Base-by-base conservation (phyloP, 1,140 invertebrate genomes). In the Pseudobourletiella spinata region DNA sequence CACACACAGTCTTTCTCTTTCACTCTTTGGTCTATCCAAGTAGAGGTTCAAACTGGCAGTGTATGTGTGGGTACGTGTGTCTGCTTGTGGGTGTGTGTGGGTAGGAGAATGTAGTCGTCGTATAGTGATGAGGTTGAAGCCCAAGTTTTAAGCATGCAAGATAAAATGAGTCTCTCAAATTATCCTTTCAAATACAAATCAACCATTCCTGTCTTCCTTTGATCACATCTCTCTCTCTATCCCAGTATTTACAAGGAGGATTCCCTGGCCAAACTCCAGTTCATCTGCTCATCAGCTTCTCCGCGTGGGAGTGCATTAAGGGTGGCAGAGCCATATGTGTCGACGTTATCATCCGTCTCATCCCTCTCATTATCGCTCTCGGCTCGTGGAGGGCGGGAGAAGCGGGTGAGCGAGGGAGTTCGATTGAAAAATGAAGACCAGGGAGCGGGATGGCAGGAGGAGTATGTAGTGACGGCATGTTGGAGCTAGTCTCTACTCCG, bases 141-240 rank as follows among this genome's bases (percentile, higher is more conserved):
- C n/a, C n/a, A n/a, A n/a, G n/a, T n/a, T n/a, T n/a, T n/a, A 39
- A n/a, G 32, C 28, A 15, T 22, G 29, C 26, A 35, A 55, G 52
- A 55, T 55, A 55, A 55, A 55, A 55, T 55, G 52, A 55, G 52
- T 18, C 26, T 35, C 52, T 55, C 52, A 55, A 55, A 55, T 55
- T 55, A 55, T 55, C 52, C 52, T 55, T 52, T 52, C 50, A 52
- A 52, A 52, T 52, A 52, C 50, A 52, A 52, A 52, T 52, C 50
- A 52, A 52, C 50, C 50, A 52, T 22, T 8, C 44, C 29, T 24
- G 6, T 52, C 18, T 52, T 24, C 18, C 50, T 8, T 46, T 22
- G 4, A 4, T 46, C 43, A 3, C n/a, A 4, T 46, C 43, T n/a
- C 24, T 22, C n/a, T 46, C 18, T 3, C 24, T 22, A 16, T 46